Evolutionary conservation across 1,140 invertebrate species (phyloP).

Genomic region (Andricus grossulariae): DNA sequence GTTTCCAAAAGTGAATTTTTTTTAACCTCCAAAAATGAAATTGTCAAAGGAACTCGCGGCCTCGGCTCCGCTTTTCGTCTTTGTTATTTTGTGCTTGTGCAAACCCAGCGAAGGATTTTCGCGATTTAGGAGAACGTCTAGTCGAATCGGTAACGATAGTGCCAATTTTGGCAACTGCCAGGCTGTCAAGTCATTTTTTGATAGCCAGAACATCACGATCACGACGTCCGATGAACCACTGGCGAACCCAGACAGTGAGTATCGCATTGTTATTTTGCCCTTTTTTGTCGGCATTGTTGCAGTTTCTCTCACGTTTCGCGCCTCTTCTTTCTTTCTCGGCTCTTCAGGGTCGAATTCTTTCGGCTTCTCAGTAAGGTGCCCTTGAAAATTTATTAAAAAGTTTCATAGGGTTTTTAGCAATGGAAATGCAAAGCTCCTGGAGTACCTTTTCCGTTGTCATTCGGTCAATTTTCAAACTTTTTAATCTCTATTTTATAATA

Average conservation of each 20-base stretch:
- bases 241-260: constrained; percentile 45
- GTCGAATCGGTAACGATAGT: constrained; percentile 41
- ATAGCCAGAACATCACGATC: constrained; percentile 59
- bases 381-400: constrained; percentile 18
- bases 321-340: constrained; percentile 12
- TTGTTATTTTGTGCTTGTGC: constrained; percentile 39
- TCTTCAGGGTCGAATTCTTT: constrained; percentile 31
- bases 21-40: constrained; percentile 1
- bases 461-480: too few species aligned
- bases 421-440: not conserved
- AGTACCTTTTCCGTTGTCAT: not conserved
- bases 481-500: too few species aligned
- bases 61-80: constrained; percentile 35
- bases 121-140: constrained; percentile 49
- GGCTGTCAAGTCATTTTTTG: constrained; percentile 58
- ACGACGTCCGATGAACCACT: constrained; percentile 13
- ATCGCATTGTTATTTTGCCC: constrained; percentile 26
- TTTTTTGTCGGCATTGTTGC: constrained; percentile 30
- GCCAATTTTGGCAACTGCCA: constrained; percentile 52
- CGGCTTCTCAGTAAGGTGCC: constrained; percentile 11
- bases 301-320: constrained; percentile 31
- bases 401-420: not conserved
- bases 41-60: not conserved
- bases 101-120: constrained; percentile 43
- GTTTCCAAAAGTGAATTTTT: not conserved